Evolutionary conservation across 2,888 invertebrate genomes (phyloP).

Genomic region (Peribatodes rhomboidaria): DNA sequence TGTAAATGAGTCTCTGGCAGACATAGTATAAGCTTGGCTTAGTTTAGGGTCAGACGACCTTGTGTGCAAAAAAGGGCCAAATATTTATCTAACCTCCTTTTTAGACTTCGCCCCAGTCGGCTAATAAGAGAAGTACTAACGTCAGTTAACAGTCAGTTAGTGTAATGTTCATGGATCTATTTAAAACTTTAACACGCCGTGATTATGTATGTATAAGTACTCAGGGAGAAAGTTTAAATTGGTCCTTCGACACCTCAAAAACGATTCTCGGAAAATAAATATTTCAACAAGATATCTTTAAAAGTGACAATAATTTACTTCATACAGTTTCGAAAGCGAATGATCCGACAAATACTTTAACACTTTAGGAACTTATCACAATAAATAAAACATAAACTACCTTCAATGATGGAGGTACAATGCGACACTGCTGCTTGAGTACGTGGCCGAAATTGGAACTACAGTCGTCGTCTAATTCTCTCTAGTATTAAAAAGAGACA

Average conservation of each 20-base stretch:
- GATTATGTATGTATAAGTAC: slow-evolving; percentile 10
- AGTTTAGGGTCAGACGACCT: no score
- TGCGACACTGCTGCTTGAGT: neutral
- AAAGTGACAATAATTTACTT: slow-evolving; percentile 37
- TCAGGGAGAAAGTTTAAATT: slow-evolving; percentile 33
- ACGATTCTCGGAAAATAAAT: slow-evolving; percentile 24
- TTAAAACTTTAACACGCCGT: neutral
- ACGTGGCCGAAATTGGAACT: neutral
- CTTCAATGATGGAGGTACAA: slow-evolving; percentile 4
- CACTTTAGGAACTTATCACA: slow-evolving; percentile 25
- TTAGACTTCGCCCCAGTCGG: no score
- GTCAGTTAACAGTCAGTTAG: neutral
- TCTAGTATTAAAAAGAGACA: no score
- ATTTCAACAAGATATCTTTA: slow-evolving; percentile 33
- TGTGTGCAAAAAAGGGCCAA: no score
- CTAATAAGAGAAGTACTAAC: no score
- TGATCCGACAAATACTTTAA: slow-evolving; percentile 27
- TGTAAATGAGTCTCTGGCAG: no score
- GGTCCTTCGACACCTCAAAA: slow-evolving; percentile 29
- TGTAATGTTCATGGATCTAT: neutral
- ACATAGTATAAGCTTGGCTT: no score
- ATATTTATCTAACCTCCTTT: no score
- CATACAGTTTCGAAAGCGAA: slow-evolving; percentile 33
- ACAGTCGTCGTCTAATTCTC: neutral
- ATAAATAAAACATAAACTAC: slow-evolving; percentile 22